Percentiles rank a stretch among this genome's conserved stretches.
Evolutionary conservation across 2,888 invertebrate genomes (phyloP).

Genomic region (Blastobasis lacticolella): DNA sequence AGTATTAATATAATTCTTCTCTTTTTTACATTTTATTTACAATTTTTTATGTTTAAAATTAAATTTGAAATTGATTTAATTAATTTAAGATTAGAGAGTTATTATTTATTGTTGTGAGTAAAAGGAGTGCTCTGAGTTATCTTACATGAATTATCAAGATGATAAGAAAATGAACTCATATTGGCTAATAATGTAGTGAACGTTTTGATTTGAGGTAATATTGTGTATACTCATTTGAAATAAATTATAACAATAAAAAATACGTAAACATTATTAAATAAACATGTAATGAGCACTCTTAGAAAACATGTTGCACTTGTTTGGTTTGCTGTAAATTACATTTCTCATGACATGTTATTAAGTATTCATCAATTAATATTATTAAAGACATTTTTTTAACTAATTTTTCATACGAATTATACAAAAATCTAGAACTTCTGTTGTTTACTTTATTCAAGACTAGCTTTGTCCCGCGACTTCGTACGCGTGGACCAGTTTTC

Average conservation of each 20-base stretch:
- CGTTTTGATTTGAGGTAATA: not conserved
- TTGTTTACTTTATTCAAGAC: slow-evolving; percentile 13
- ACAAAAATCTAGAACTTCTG: slow-evolving; percentile 50
- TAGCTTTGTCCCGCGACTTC: too few relatives aligned
- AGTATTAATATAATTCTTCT: slow-evolving; percentile 53
- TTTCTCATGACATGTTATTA: slow-evolving; percentile 45
- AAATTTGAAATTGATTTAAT: slow-evolving; percentile 11
- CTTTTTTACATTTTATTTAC: slow-evolving; percentile 27
- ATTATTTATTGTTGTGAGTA: slow-evolving; percentile 21
- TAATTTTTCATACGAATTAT: slow-evolving; percentile 67
- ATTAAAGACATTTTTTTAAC: slow-evolving; percentile 64
- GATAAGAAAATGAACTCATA: not conserved
- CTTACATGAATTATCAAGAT: too few relatives aligned
- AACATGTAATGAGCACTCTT: slow-evolving; percentile 27
- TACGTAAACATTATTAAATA: not conserved
- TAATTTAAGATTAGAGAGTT: slow-evolving; percentile 21
- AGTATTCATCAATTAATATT: slow-evolving; percentile 40
- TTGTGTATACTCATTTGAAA: not conserved
- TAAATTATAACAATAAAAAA: not conserved
- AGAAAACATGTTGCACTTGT: slow-evolving; percentile 28
- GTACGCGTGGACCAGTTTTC: too few relatives aligned
- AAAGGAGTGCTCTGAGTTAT: slow-evolving; percentile 12
- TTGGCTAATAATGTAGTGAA: not conserved
- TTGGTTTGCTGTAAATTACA: slow-evolving; percentile 36
- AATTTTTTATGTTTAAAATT: slow-evolving; percentile 11